phyloP scores from a whole-genome alignment of 1,140 invertebrate species.

The Phortica variegata region DNA sequence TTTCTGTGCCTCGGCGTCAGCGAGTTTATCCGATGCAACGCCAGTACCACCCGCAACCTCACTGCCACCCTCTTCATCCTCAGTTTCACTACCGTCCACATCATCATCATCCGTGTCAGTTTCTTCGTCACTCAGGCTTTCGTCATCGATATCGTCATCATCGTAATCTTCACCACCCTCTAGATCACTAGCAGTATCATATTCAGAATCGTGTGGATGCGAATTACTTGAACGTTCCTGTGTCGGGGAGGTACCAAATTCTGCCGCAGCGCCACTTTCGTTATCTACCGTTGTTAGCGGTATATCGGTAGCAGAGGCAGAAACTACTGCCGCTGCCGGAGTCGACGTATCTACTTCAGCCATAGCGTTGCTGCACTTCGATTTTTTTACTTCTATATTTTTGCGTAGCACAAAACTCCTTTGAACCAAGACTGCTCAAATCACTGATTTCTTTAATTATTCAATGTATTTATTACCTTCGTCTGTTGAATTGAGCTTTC shows the following conservation, averaged over 20 bases:
- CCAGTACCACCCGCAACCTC: constrained; percentile 57
- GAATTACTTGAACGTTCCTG: constrained; percentile 48
- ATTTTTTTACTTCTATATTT: constrained; percentile 28
- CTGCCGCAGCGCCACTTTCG: constrained; percentile 20
- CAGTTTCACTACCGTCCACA: constrained; percentile 56
- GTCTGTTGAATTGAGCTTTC: no score
- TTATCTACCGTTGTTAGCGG: constrained; percentile 25
- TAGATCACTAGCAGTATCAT: constrained; percentile 51
- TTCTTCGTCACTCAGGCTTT: constrained; percentile 53
- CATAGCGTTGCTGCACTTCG: constrained; percentile 32
- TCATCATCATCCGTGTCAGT: constrained; percentile 30
- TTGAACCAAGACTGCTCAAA: no score
- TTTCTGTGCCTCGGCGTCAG: constrained; percentile 63
- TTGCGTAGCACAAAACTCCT: no score
- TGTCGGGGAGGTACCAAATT: constrained; percentile 42
- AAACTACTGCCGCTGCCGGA: constrained; percentile 3
- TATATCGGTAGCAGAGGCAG: constrained; percentile 34
- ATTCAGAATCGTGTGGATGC: constrained; percentile 53
- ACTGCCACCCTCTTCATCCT: constrained; percentile 59
- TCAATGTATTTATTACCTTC: no score
- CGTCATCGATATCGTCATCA: constrained; percentile 31
- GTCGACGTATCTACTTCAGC: constrained; percentile 49
- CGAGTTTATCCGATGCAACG: constrained; percentile 60
- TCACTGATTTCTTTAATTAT: no score
- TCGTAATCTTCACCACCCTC: constrained; percentile 58